Evolutionary conservation across 2,113 vertebrate genomes (phyloP).

Genomic region (Cacatua alba): DNA sequence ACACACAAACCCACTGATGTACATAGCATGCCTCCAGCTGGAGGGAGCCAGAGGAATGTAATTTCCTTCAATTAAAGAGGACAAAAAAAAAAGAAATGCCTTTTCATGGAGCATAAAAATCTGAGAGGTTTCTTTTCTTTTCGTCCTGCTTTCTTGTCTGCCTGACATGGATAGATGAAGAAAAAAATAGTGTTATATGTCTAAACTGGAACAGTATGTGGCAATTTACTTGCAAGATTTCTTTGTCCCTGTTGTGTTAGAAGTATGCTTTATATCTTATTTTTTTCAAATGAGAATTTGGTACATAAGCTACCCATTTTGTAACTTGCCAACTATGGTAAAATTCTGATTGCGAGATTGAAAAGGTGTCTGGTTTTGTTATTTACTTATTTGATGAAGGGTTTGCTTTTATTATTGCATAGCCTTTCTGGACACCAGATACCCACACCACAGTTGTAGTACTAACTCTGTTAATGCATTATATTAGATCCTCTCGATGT

Average conservation of each 20-base stretch:
- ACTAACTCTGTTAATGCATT: neutral
- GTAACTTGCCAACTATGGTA: neutral
- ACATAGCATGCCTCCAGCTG: neutral
- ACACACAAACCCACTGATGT: neutral
- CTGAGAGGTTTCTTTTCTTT: neutral
- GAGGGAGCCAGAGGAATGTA: conserved; percentile 39
- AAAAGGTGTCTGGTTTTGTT: neutral
- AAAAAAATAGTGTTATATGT: neutral
- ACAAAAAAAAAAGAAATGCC: neutral
- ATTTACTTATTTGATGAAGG: neutral
- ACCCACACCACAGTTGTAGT: neutral
- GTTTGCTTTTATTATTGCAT: neutral
- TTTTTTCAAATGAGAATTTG: conserved; percentile 1
- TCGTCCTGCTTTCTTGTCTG: neutral
- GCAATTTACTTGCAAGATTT: neutral
- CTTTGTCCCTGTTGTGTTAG: neutral
- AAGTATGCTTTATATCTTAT: neutral
- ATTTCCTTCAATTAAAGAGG: neutral
- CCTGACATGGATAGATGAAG: neutral
- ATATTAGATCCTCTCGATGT: conserved; percentile 4
- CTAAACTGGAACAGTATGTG: neutral
- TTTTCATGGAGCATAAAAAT: neutral
- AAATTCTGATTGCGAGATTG: neutral
- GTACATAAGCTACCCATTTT: neutral
- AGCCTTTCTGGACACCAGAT: neutral